Evolutionary conservation across 1,140 invertebrate species (phyloP).

Genomic region (Drosophila lowei): DNA sequence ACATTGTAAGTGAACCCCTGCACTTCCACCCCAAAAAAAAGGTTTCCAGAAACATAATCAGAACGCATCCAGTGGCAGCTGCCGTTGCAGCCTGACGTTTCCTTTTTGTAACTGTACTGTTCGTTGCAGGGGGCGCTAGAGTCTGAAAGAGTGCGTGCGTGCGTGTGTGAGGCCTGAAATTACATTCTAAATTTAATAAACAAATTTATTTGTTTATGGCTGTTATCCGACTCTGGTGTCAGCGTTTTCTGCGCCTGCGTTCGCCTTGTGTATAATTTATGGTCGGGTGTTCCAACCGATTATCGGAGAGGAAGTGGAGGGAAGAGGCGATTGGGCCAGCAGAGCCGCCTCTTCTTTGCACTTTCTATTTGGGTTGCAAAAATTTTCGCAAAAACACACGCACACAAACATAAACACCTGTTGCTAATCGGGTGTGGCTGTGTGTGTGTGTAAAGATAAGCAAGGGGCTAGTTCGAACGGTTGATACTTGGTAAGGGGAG

Average conservation of each 20-base stretch:
- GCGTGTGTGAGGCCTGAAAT: constrained; percentile 17
- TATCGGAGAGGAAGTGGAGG: constrained; percentile 37
- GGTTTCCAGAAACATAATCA: constrained; percentile 17
- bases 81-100: constrained; percentile 5
- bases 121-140: not conserved
- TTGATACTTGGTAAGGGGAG: constrained; percentile 7
- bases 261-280: constrained; percentile 4
- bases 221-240: constrained; percentile 50
- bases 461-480: constrained; percentile 14
- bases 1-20: constrained; percentile 90
- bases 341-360: constrained; percentile 34
- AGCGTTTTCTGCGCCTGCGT: constrained; percentile 13
- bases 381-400: constrained; percentile 23
- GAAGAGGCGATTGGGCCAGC: constrained; percentile 7
- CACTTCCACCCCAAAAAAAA: constrained; percentile 16
- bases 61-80: constrained; percentile 27
- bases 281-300: not conserved
- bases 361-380: constrained; percentile 50
- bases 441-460: constrained; percentile 10
- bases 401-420: constrained; percentile 35
- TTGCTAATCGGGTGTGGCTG: constrained; percentile 3
- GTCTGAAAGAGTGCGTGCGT: no score
- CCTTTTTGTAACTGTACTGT: constrained; percentile 43
- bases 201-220: constrained; percentile 59
- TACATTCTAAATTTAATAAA: constrained; percentile 35